Evolutionary conservation across 1,140 invertebrate genomes (phyloP).

Genomic region (Sesamia nonagrioides): DNA sequence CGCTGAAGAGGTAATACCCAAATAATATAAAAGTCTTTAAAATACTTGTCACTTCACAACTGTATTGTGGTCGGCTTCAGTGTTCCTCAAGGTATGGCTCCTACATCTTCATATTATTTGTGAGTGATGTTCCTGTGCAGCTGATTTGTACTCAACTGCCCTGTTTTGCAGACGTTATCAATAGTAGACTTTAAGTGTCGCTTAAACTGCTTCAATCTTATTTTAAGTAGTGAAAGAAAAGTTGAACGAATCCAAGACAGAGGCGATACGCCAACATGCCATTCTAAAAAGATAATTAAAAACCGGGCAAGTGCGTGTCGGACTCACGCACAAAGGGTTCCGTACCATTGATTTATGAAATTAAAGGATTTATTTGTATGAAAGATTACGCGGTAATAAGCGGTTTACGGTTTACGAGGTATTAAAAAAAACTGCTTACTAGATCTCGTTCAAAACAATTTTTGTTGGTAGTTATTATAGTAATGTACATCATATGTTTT

Average conservation of each 20-base stretch:
- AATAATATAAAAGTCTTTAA: neutral
- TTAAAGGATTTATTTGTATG: no score
- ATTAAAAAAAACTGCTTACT: no score
- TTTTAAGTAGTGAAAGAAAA: slow-evolving; percentile 40
- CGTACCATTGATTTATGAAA: no score
- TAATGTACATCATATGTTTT: no score
- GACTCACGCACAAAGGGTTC: no score
- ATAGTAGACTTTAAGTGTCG: slow-evolving; percentile 31
- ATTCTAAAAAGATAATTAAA: neutral
- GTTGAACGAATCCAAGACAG: slow-evolving; percentile 34
- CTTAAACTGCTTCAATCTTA: neutral
- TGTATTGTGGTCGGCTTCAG: neutral
- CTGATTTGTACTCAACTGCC: slow-evolving; percentile 47
- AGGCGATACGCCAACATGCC: slow-evolving; percentile 38
- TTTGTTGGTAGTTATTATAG: no score
- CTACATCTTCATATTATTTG: slow-evolving; percentile 52
- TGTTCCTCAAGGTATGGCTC: slow-evolving; percentile 64
- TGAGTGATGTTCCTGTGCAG: slow-evolving; percentile 57
- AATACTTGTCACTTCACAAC: no score
- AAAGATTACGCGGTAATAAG: no score
- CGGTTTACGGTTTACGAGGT: no score
- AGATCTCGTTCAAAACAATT: no score
- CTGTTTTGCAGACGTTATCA: slow-evolving; percentile 56
- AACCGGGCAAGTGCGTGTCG: no score
- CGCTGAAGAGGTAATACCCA: slow-evolving; percentile 61